Evolutionary conservation across 1,140 invertebrate genomes (phyloP).

Genomic region (Drosophila nikananu): DNA sequence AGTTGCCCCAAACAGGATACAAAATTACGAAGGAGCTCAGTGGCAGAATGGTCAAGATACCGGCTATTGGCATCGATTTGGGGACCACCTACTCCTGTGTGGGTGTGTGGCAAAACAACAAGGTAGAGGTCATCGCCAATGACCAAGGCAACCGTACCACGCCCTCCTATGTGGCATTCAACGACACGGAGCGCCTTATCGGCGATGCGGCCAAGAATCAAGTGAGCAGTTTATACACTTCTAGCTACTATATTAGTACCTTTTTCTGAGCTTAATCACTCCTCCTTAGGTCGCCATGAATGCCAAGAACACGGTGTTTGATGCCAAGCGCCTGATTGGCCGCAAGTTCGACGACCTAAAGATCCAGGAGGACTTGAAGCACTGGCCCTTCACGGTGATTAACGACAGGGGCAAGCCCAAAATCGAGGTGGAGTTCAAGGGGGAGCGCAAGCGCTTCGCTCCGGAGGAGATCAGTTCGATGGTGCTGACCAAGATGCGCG

Average conservation of each 20-base stretch:
- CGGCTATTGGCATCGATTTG: constrained; percentile 92
- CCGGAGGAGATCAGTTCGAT: constrained; percentile 96
- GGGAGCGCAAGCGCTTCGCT: constrained; percentile 90
- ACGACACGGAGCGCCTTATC: constrained; percentile 89
- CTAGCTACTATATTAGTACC: too few species aligned
- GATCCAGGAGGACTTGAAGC: constrained; percentile 91
- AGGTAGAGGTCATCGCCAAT: constrained; percentile 97
- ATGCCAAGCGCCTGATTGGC: constrained; percentile 93
- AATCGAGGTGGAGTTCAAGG: constrained; percentile 91
- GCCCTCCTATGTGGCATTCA: constrained; percentile 95
- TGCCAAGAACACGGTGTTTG: constrained; percentile 93
- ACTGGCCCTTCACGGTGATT: constrained; percentile 92
- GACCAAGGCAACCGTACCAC: constrained; percentile 97
- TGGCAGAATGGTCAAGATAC: constrained; percentile 85
- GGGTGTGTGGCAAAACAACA: constrained; percentile 93
- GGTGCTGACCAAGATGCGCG: constrained; percentile 93
- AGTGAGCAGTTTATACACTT: constrained; percentile 47
- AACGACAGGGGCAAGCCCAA: constrained; percentile 91
- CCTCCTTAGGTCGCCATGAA: constrained; percentile 90
- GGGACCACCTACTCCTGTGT: constrained; percentile 94
- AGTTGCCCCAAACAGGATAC: background rate
- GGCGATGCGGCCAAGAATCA: constrained; percentile 86
- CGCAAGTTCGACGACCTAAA: constrained; percentile 91
- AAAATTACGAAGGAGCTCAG: constrained; percentile 50
- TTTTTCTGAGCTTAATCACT: too few species aligned